These are phyloP conservation scores for Calliopum simillimum DNA, from an alignment of 2,888 invertebrate genomes.

Conservation along the genomic window DNA sequence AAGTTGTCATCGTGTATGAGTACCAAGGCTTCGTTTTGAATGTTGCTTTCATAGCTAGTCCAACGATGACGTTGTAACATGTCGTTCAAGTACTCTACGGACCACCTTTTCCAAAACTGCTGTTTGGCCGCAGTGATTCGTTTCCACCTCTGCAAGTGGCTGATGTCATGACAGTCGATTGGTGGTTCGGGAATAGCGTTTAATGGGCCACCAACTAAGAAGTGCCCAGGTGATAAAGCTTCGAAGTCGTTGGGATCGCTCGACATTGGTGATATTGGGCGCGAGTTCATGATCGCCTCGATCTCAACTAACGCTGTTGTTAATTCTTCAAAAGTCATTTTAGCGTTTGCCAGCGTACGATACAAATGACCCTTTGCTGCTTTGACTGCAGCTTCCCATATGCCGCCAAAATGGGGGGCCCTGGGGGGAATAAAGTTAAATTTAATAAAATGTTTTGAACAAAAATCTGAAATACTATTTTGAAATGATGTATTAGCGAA, in stretches of 20 bases:
- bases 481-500: too few relatives aligned
- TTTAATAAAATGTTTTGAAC: too few relatives aligned
- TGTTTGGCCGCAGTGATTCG: neutral
- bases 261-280: conserved; percentile 42
- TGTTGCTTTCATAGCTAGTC: conserved; percentile 14
- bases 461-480: too few relatives aligned
- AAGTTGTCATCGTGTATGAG: conserved; percentile 21
- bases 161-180: too few relatives aligned
- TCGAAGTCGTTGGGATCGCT: conserved; percentile 40
- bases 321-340: conserved; percentile 39
- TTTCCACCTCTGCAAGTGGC: too few relatives aligned
- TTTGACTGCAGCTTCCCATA: conserved; percentile 33
- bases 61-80: conserved; percentile 30
- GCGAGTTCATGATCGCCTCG: conserved; percentile 46
- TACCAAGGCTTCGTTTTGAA: too few relatives aligned
- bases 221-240: conserved; percentile 36
- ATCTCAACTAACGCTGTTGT: conserved; percentile 39
- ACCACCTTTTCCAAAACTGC: conserved; percentile 2
- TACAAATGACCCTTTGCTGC: conserved; percentile 24
- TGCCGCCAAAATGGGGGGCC: conserved; percentile 33
- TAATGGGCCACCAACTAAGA: too few relatives aligned
- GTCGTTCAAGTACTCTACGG: conserved; percentile 35
- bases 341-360: conserved; percentile 26
- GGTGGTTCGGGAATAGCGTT: too few relatives aligned
- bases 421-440: conserved; percentile 31